Conservation (phyloP, 2,888 invertebrate genomes). For the Germaria angustata region DNA sequence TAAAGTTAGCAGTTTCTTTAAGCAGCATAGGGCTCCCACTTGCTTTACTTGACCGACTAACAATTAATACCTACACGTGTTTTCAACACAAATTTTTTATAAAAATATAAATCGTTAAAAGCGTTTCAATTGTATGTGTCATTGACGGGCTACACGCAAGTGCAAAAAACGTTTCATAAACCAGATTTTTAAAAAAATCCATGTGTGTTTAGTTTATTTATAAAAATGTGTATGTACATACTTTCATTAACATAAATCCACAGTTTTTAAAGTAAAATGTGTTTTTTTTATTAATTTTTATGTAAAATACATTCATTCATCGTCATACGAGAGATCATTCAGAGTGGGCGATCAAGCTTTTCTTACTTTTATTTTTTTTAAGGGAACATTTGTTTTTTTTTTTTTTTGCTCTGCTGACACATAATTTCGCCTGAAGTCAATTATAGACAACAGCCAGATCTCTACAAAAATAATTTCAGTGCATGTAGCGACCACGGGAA, state of each 20-base stretch:
- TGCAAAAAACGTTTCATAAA: constrained; percentile 10
- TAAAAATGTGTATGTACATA: constrained; percentile 3
- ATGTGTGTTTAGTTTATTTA: constrained; percentile 5
- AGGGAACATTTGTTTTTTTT: no score
- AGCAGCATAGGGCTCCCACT: neutral
- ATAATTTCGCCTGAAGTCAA: constrained; percentile 43
- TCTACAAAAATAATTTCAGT: neutral
- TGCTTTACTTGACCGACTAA: constrained; percentile 15
- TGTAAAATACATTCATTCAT: constrained; percentile 29
- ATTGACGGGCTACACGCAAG: constrained; percentile 25
- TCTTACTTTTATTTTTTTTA: neutral
- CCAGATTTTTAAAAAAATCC: constrained; percentile 18
- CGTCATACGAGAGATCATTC: neutral
- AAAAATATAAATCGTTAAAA: neutral
- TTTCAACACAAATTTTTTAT: neutral
- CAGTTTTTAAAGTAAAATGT: constrained; percentile 1
- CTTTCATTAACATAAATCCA: constrained; percentile 18
- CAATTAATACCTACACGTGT: constrained; percentile 24
- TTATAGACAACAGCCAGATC: neutral
- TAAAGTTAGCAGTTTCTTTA: neutral
- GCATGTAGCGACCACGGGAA: neutral
- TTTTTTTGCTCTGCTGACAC: constrained; percentile 54
- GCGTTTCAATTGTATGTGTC: constrained; percentile 18
- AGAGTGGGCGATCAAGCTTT: constrained; percentile 64
- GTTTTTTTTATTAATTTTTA: neutral